Evolutionary conservation across 2,113 vertebrate species (phyloP), one percentile per base, ranked within the genome.

Genomic region (Scopus umbretta): DNA sequence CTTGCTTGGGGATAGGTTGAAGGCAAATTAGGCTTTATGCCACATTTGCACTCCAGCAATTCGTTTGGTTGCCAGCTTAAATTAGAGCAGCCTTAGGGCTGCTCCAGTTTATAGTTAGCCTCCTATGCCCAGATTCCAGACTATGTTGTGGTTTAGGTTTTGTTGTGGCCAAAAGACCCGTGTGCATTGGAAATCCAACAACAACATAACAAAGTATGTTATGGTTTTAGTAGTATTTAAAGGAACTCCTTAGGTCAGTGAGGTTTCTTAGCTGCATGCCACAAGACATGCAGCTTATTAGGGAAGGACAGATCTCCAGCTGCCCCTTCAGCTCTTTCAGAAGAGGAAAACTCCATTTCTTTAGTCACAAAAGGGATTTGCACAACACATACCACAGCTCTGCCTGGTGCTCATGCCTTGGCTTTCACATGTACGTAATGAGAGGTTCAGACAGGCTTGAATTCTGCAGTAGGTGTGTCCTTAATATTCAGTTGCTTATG

Each of bases 401-500:
- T 91, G 38, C 27, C 61, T 42, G 4, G 2, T 42, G 26, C 22
- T 87, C 67, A 15, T 32, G 27, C 15, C 68, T 93, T 65, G 65
- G 36, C 25, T 90, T 91, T 94, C 90, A 85, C 13, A 16, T 36
- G 15, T 47, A 30, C 32, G n/a, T 65, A 50, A 6, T 10, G 62
- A 93, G 50, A 88, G 13, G 19, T 71, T 95, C 65, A 26, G 56
- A 81, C 73, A 91, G 66, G 72, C 75, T 88, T 81, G 67, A 97
- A 92, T 56, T 2, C 81, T 90, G 19, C 26, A 87, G 91, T 97
- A 95, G 97, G 96, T 96, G 91, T 96, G 97, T 95, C 92, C 97
- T 92, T 53, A 42, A 90, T 93, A 93, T 91, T 97, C 73, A 87
- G 90, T 68, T 74, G 76, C 91, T 97, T 93, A 97, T 98, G 97